These are phyloP conservation scores for Willowsia nigromaculata DNA, from an alignment of 2,888 invertebrate genomes.

Conservation along the genomic window DNA sequence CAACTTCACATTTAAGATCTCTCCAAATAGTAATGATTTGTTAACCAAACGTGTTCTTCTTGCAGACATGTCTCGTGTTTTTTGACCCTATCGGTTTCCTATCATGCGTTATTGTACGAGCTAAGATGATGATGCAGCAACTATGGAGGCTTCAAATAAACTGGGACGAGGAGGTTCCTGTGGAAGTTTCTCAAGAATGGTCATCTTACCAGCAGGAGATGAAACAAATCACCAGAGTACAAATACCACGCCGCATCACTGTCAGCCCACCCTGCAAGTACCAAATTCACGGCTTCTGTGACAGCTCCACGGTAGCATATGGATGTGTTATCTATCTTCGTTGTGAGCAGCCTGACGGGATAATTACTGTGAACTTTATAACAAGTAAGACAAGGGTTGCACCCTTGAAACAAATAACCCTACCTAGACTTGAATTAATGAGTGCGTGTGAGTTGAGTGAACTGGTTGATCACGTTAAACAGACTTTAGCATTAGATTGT, in stretches of 20 bases:
- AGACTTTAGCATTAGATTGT: conserved; percentile 32
- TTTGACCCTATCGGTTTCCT: conserved; percentile 78
- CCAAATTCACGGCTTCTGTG: conserved; percentile 78
- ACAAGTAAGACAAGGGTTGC: conserved; percentile 77
- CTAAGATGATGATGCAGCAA: conserved; percentile 77
- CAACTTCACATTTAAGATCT: background rate
- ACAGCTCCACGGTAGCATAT: conserved; percentile 76
- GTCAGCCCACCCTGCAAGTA: background rate
- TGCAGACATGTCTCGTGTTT: conserved; percentile 76
- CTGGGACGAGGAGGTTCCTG: conserved; percentile 78
- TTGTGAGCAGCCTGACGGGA: background rate
- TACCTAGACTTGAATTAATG: conserved; percentile 79
- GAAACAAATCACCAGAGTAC: background rate
- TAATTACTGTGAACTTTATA: conserved; percentile 51
- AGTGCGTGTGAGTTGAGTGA: conserved; percentile 76
- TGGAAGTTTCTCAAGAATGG: conserved; percentile 50
- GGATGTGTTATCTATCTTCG: conserved; percentile 73
- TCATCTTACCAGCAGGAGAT: background rate
- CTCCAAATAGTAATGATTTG: background rate
- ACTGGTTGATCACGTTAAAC: conserved; percentile 63
- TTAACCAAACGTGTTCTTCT: conserved; percentile 76
- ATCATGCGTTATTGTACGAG: conserved; percentile 73
- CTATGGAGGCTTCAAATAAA: conserved; percentile 74
- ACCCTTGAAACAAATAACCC: conserved; percentile 67
- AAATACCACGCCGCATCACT: background rate